These are phyloP conservation scores for Trogon melanurus DNA, from an alignment of 2,113 vertebrate species.

Conservation along the genomic window DNA sequence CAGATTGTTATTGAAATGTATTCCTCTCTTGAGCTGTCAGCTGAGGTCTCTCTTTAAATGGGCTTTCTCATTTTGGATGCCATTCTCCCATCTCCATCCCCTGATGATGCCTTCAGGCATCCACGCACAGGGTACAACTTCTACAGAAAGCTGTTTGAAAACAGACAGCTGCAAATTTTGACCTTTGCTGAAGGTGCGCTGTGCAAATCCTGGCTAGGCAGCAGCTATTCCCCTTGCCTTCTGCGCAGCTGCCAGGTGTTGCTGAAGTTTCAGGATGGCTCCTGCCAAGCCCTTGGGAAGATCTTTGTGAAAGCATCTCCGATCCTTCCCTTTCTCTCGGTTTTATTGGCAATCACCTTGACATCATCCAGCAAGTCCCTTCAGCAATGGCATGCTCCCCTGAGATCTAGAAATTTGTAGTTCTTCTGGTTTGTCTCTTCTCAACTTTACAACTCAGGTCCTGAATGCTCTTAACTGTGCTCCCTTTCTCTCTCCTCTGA, in stretches of 20 bases:
- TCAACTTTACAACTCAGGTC: neutral
- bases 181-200: slow-evolving; percentile 54
- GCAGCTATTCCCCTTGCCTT: slow-evolving; percentile 52
- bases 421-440: neutral
- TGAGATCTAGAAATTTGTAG: neutral
- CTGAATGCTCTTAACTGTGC: neutral
- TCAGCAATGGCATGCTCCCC: neutral
- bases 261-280: slow-evolving; percentile 37
- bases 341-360: neutral
- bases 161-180: slow-evolving; percentile 64
- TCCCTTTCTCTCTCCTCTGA: neutral
- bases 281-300: neutral
- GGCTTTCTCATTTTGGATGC: slow-evolving; percentile 42
- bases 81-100: neutral
- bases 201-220: slow-evolving; percentile 47
- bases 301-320: neutral
- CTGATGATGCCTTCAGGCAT: slow-evolving; percentile 63
- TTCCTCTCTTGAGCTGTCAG: neutral
- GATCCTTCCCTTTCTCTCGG: neutral
- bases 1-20: neutral
- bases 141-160: slow-evolving; percentile 57
- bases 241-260: slow-evolving; percentile 7
- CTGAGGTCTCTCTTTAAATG: neutral
- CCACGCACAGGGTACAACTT: slow-evolving; percentile 40
- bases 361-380: neutral